phyloP scores from a whole-genome alignment of 2,888 invertebrate species.

The Phrixothrix hirtus region DNA sequence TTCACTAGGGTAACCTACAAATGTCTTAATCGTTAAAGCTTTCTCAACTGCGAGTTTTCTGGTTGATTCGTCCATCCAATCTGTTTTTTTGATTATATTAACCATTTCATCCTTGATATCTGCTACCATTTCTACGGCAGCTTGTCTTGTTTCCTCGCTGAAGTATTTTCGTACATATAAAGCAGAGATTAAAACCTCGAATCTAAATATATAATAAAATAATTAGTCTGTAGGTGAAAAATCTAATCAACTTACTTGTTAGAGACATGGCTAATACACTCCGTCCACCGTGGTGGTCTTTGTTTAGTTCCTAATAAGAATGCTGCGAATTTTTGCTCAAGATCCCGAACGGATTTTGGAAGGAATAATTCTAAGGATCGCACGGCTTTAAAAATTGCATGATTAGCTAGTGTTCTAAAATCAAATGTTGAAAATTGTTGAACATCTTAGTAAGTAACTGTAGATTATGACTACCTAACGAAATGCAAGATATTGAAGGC shows the following conservation, averaged over 20 bases:
- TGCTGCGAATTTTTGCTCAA: slow-evolving; percentile 79
- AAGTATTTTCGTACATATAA: slow-evolving; percentile 82
- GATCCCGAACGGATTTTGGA: slow-evolving; percentile 73
- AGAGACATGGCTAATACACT: slow-evolving; percentile 26
- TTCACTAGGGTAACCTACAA: slow-evolving; percentile 89
- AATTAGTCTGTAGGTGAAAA: too few relatives aligned
- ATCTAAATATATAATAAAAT: slow-evolving; percentile 51
- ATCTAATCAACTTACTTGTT: slow-evolving; percentile 9
- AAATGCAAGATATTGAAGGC: too few relatives aligned
- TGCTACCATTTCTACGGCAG: slow-evolving; percentile 83
- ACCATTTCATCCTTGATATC: slow-evolving; percentile 82
- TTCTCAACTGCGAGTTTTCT: slow-evolving; percentile 62
- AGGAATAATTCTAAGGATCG: slow-evolving; percentile 80
- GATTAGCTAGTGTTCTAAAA: slow-evolving; percentile 78
- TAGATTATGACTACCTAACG: too few relatives aligned
- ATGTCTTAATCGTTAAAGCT: slow-evolving; percentile 73
- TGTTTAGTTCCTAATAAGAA: slow-evolving; percentile 81
- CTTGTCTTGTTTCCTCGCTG: slow-evolving; percentile 78
- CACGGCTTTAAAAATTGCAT: slow-evolving; percentile 89
- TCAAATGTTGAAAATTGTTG: too few relatives aligned
- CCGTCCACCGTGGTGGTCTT: slow-evolving; percentile 52
- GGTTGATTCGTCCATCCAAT: slow-evolving; percentile 70
- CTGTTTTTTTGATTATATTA: slow-evolving; percentile 74
- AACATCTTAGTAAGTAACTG: too few relatives aligned
- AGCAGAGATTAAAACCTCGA: slow-evolving; percentile 72